Base-by-base conservation (phyloP, 2,113 vertebrate genomes). In the Caranx melampygus region DNA sequence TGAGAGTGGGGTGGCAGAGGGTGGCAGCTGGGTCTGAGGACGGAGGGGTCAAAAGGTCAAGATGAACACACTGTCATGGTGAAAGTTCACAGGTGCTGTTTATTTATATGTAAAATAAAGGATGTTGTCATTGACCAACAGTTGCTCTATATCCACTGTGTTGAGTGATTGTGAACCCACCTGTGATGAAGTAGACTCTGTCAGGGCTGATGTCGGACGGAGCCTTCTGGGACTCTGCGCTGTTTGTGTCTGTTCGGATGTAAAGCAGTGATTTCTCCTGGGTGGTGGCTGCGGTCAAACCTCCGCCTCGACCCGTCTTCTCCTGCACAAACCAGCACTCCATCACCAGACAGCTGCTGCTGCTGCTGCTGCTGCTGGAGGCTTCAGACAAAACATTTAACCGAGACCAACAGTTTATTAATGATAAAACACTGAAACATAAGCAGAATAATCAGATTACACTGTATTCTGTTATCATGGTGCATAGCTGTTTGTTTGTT, bases 261-360 rank as follows among this genome's bases (percentile, higher is more conserved):
- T 91, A 70, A 31, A 96, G 84, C 6, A 94, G 68, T 0, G 93
- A 88, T 52, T 92, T 94, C 20, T 94, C 94, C 18, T 95, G 95
- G n/a, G 16, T 91, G 9, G 89, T 89, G 0, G 90, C 72, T 6
- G 63, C 81, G 6, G 94, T 84, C 18, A 95, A 88, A 21, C 94
- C 92, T 74, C 93, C 90, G 57, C 94, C 87, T 72, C 88, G 83
- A 44, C 91, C 92, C 0, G 55, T 49, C 26, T 88, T 92, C 78
- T 95, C 95, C 78, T 94, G 91, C 12, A 95, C 89, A 65, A 92
- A 94, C 94, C 93, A 95, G 92, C 95, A 96, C 70, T 95, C 95
- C 88, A 95, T 0, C 70, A 90, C 82, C 0, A 92, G 92, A 45
- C 95, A 95, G 37, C 66, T 85, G 44, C 85, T 79, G 65, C 78